Evolutionary conservation across 2,113 vertebrate genomes (phyloP).

Genomic region (Brachirus orientalis): DNA sequence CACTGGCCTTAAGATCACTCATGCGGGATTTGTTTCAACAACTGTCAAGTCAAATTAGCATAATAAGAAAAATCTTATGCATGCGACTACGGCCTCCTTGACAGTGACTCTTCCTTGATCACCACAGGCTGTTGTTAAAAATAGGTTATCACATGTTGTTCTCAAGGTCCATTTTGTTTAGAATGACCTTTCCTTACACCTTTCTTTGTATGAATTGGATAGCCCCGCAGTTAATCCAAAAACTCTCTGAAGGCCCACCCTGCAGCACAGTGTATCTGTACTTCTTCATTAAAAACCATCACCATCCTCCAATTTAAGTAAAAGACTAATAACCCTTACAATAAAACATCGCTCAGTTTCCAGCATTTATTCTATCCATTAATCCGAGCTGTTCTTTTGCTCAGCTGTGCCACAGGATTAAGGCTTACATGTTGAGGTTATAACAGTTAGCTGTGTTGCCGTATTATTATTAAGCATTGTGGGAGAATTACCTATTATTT

Average conservation of each 20-base stretch:
- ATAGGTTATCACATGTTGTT: not conserved
- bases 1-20: not conserved
- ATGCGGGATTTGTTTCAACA: slow-evolving; percentile 7
- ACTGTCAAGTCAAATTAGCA: slow-evolving; percentile 12
- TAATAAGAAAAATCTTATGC: not conserved
- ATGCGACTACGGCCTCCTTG: no score
- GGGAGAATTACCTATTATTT: no score
- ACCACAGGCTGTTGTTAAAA: not conserved
- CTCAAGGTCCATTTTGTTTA: not conserved
- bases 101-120: not conserved
- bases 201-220: not conserved
- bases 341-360: not conserved
- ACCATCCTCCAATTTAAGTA: no score
- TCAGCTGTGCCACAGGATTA: not conserved
- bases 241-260: no score
- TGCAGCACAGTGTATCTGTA: no score
- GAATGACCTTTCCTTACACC: not conserved
- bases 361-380: not conserved
- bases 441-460: not conserved
- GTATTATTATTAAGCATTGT: no score
- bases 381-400: not conserved
- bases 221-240: not conserved
- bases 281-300: no score
- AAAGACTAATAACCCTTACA: no score
- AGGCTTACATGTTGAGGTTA: not conserved